Percentiles rank a stretch among this genome's conserved stretches.
Evolutionary conservation across 2,888 invertebrate genomes (phyloP).

Genomic region (Tetanocera ferruginea): DNA sequence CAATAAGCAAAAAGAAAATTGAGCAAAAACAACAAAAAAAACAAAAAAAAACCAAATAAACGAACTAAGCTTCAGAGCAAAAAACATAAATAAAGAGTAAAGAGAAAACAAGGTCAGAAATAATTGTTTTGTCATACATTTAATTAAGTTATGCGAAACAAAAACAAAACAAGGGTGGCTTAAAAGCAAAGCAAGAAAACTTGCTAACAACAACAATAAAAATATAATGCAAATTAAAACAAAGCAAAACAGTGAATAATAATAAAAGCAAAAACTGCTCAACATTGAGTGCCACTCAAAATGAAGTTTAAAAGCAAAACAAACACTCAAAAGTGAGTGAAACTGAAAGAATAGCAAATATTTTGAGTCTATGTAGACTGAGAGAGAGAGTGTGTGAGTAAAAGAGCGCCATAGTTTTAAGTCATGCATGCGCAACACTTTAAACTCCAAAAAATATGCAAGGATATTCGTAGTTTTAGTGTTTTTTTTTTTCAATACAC

Average conservation of each 20-base stretch:
- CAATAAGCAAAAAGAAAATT: constrained; percentile 6
- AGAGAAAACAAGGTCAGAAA: constrained; percentile 61
- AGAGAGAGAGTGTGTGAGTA: neutral
- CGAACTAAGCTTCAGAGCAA: neutral
- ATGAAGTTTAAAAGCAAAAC: neutral
- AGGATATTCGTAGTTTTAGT: neutral
- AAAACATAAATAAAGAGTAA: neutral
- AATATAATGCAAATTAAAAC: neutral
- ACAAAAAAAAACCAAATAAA: constrained; percentile 9
- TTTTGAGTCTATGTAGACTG: neutral
- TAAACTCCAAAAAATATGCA: neutral
- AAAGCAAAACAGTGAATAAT: neutral
- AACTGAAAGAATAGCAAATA: neutral
- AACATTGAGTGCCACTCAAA: neutral
- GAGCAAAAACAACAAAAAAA: neutral
- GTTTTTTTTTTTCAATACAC: neutral
- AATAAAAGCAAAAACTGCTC: neutral
- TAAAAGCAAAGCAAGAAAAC: neutral
- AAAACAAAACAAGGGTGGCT: constrained; percentile 30
- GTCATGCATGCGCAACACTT: constrained; percentile 26
- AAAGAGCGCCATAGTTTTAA: neutral
- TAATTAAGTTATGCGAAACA: constrained; percentile 60
- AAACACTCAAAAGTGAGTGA: neutral
- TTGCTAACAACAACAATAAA: neutral
- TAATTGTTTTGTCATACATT: constrained; percentile 60